Conservation (phyloP, 1,140 invertebrate genomes). For the Varroa destructor region DNA sequence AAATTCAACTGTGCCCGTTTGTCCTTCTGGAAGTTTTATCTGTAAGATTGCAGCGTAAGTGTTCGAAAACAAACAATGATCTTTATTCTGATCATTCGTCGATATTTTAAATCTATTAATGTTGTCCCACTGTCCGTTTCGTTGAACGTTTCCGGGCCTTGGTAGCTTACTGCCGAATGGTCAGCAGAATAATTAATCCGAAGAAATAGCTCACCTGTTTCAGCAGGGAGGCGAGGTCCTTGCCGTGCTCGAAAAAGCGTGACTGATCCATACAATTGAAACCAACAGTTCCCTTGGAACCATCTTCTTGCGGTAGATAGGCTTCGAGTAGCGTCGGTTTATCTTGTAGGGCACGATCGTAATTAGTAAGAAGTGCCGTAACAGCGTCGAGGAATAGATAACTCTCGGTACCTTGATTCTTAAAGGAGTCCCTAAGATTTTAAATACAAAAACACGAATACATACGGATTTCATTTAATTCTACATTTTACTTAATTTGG, state of each 20-base stretch:
- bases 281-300: background rate
- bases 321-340: slow-evolving; percentile 20
- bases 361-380: slow-evolving; percentile 6
- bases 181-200: slow-evolving; percentile 12
- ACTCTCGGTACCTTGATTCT: slow-evolving; percentile 26
- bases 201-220: slow-evolving; percentile 15
- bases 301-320: background rate
- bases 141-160: too few relatives aligned
- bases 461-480: too few relatives aligned
- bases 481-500: too few relatives aligned
- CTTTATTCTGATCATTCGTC: too few relatives aligned
- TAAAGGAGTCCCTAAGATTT: background rate
- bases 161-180: too few relatives aligned
- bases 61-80: too few relatives aligned
- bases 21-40: slow-evolving; percentile 20
- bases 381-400: slow-evolving; percentile 13
- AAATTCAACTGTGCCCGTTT: slow-evolving; percentile 18
- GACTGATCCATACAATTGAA: slow-evolving; percentile 27
- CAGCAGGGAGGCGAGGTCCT: slow-evolving; percentile 4
- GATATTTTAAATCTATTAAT: too few relatives aligned
- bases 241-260: slow-evolving; percentile 18
- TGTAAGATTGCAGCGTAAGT: background rate
- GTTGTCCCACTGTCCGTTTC: too few relatives aligned
- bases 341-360: slow-evolving; percentile 20
- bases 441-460: too few relatives aligned